phyloP scores from a whole-genome alignment of 2,113 vertebrate species.

The Mungos mungo region DNA sequence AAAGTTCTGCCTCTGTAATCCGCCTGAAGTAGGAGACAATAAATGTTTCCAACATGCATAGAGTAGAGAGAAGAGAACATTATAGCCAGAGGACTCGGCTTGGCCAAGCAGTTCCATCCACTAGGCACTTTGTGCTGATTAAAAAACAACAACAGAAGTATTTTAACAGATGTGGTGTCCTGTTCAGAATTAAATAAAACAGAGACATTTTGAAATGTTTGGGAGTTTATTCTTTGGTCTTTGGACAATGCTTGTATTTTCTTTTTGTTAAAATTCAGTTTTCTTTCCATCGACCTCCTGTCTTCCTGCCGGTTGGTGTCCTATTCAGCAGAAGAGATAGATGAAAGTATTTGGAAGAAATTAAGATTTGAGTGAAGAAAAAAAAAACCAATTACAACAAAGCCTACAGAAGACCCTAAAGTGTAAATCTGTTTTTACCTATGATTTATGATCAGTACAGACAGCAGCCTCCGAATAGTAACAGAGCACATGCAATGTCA shows the following conservation, averaged over 20 bases:
- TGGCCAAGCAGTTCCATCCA: background rate
- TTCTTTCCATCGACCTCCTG: background rate
- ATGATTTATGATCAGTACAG: background rate
- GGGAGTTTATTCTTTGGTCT: background rate
- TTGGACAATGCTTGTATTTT: background rate
- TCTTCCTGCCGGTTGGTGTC: background rate
- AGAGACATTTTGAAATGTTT: background rate
- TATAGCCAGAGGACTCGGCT: background rate
- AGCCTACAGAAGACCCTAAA: background rate
- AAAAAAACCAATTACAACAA: background rate
- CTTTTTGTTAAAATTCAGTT: background rate
- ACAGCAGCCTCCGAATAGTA: background rate
- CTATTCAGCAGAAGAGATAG: background rate
- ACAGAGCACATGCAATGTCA: background rate
- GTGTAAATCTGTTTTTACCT: background rate
- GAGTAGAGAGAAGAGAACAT: background rate
- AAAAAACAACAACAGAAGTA: background rate
- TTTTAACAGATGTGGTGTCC: conserved; percentile 7
- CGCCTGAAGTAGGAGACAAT: background rate
- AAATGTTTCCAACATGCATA: background rate
- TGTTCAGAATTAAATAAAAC: conserved; percentile 25
- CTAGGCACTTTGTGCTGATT: background rate
- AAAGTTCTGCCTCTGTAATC: background rate
- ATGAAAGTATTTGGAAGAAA: background rate
- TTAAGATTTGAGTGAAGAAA: conserved; percentile 4